A percentile compares a stretch with the other conserved stretches of the same genome.
Conservation (phyloP, 2,113 vertebrate genomes). For the Amphilophus citrinellus region DNA sequence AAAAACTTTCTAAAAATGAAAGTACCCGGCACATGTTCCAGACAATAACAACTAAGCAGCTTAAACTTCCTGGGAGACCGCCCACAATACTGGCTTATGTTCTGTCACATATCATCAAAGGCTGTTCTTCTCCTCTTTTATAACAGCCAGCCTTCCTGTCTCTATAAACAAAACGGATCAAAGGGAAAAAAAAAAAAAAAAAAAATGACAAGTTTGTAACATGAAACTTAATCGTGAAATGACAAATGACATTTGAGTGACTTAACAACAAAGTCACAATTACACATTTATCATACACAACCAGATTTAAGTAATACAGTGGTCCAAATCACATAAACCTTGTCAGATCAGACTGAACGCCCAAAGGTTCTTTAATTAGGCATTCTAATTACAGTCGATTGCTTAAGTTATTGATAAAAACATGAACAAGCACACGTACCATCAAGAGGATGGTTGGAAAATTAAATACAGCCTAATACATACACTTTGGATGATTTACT, state of each 20-base stretch:
- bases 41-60: constrained; percentile 24
- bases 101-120: constrained; percentile 46
- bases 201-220: background rate
- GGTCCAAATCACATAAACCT: background rate
- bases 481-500: background rate
- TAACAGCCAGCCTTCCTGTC: constrained; percentile 11
- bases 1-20: constrained; percentile 68
- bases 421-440: background rate
- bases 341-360: background rate
- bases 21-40: constrained; percentile 22
- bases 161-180: constrained; percentile 12
- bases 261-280: background rate
- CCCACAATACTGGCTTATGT: constrained; percentile 33
- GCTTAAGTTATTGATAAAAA: background rate
- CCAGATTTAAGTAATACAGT: background rate
- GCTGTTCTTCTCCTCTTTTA: constrained; percentile 15
- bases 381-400: constrained; percentile 1
- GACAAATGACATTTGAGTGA: background rate
- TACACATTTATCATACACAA: background rate
- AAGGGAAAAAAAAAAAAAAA: background rate
- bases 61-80: constrained; percentile 49
- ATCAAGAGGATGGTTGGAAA: background rate
- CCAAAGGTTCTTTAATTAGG: background rate
- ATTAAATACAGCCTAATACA: background rate
- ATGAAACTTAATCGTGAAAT: background rate